Conservation (phyloP, 2,888 invertebrate species). For the Limenitis camilla region DNA sequence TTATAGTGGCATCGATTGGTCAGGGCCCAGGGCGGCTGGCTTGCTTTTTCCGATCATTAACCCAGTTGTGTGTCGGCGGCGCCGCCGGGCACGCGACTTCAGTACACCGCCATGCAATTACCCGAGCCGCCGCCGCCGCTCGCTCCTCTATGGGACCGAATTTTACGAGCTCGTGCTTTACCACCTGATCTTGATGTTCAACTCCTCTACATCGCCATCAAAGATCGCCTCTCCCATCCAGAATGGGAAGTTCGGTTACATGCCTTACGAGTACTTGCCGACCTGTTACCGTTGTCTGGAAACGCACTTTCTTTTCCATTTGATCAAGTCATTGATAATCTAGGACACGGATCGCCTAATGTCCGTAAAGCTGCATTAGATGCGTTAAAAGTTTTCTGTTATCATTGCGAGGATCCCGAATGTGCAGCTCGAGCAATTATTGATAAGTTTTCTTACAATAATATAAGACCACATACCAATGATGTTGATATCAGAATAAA, state of each 20-base stretch:
- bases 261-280: constrained; percentile 84
- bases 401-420: constrained; percentile 79
- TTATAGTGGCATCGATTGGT: constrained; percentile 60
- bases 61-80: constrained; percentile 70
- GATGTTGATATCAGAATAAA: constrained; percentile 69
- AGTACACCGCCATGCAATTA: constrained; percentile 58
- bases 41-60: constrained; percentile 71
- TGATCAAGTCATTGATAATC: constrained; percentile 83
- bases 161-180: constrained; percentile 81
- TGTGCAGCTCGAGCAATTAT: constrained; percentile 78
- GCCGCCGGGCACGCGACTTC: constrained; percentile 68
- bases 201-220: constrained; percentile 80
- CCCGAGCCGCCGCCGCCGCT: constrained; percentile 72
- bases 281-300: constrained; percentile 83
- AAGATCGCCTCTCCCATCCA: constrained; percentile 82
- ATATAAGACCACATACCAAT: constrained; percentile 68
- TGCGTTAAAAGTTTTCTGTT: constrained; percentile 81
- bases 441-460: constrained; percentile 78
- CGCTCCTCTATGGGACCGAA: constrained; percentile 87
- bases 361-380: constrained; percentile 87
- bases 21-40: constrained; percentile 59
- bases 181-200: constrained; percentile 80
- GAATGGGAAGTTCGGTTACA: constrained; percentile 91
- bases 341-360: constrained; percentile 86
- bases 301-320: constrained; percentile 81